phyloP scores from a whole-genome alignment of 2,888 invertebrate species.

The Pseudococcus longispinus region DNA sequence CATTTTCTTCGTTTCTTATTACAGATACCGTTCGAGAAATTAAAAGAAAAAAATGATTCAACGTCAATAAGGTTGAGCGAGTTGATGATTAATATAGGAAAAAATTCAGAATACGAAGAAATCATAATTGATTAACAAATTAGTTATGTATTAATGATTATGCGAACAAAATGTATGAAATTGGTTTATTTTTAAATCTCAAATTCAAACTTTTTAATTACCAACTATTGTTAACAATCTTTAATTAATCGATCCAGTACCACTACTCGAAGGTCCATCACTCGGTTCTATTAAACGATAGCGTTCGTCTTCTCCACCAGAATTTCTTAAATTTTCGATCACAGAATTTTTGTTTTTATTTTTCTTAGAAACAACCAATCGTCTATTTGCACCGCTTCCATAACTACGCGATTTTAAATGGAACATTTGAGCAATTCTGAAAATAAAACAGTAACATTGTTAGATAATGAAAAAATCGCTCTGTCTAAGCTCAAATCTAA shows the following conservation, averaged over 20 bases:
- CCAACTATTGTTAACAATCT: background rate
- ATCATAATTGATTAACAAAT: background rate
- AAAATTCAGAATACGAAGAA: background rate
- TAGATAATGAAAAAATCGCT: background rate
- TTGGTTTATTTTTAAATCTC: background rate
- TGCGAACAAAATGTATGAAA: background rate
- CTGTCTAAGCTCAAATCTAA: background rate
- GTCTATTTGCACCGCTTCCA: slow-evolving; percentile 64
- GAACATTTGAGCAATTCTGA: slow-evolving; percentile 63
- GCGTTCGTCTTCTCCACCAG: slow-evolving; percentile 65
- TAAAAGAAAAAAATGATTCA: background rate
- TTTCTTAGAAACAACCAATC: slow-evolving; percentile 66
- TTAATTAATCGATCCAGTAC: background rate
- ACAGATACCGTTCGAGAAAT: background rate
- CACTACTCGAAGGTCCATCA: background rate
- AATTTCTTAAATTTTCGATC: slow-evolving; percentile 63
- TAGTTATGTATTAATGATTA: background rate
- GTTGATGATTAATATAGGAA: background rate
- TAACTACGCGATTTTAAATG: slow-evolving; percentile 66
- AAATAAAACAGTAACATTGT: slow-evolving; percentile 56
- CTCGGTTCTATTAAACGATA: slow-evolving; percentile 64
- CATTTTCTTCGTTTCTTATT: background rate
- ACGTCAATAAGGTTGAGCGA: background rate
- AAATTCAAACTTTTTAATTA: background rate
- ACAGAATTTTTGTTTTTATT: slow-evolving; percentile 63